phyloP scores from a whole-genome alignment of 1,140 invertebrate genomes.

The Pogonomyrmex barbatus region DNA sequence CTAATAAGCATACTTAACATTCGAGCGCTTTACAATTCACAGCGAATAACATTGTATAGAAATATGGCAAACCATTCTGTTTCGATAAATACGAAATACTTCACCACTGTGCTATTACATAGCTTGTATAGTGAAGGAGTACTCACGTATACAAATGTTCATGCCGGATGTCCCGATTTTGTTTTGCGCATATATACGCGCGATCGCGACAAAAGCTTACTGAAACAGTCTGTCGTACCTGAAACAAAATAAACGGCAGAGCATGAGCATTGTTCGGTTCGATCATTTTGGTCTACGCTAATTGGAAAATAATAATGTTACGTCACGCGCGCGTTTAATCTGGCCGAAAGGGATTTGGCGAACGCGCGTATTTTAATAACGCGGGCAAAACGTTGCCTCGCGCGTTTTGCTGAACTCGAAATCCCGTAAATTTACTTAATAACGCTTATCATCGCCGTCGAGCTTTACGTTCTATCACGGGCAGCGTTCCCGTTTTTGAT shows the following conservation, averaged over 20 bases:
- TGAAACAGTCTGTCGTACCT: slow-evolving; percentile 51
- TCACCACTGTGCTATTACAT: background rate
- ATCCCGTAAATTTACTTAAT: slow-evolving; percentile 57
- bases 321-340: slow-evolving; percentile 1
- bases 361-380: slow-evolving; percentile 36
- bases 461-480: slow-evolving; percentile 42
- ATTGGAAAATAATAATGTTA: slow-evolving; percentile 48
- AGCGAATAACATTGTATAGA: slow-evolving; percentile 9
- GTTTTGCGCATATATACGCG: background rate
- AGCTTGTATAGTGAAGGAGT: slow-evolving; percentile 5
- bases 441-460: slow-evolving; percentile 39
- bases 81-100: background rate
- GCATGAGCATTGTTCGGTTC: slow-evolving; percentile 6
- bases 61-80: background rate
- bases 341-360: slow-evolving; percentile 3
- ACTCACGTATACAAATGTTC: slow-evolving; percentile 44
- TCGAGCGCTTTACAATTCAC: slow-evolving; percentile 15
- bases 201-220: slow-evolving; percentile 32
- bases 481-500: slow-evolving; percentile 27
- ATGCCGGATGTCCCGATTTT: background rate
- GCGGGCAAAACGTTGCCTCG: slow-evolving; percentile 4
- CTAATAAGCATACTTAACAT: slow-evolving; percentile 27
- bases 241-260: slow-evolving; percentile 50
- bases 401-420: slow-evolving; percentile 13
- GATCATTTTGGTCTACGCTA: slow-evolving; percentile 24